A percentile compares a stretch with the other conserved stretches of the same genome.
phyloP scores from a whole-genome alignment of 2,888 invertebrate genomes.

The Anoncus sp. region DNA sequence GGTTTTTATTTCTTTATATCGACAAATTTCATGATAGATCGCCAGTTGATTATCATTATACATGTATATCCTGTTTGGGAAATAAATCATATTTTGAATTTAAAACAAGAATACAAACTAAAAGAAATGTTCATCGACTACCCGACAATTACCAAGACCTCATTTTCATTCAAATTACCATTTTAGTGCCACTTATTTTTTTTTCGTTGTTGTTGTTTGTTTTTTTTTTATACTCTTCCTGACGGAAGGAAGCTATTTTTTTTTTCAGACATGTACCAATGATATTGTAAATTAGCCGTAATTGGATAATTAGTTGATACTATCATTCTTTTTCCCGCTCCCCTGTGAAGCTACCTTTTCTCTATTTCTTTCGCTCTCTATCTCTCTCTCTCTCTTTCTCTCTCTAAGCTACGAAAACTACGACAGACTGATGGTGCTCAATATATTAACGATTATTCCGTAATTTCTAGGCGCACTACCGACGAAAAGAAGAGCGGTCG shows the following conservation, averaged over 20 bases:
- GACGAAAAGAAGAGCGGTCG: conserved; percentile 51
- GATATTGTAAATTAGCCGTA: conserved; percentile 2
- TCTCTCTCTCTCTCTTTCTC: conserved; percentile 1
- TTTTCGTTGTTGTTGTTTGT: not conserved
- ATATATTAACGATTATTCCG: conserved; percentile 42
- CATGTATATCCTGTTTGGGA: not conserved
- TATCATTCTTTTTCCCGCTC: not conserved
- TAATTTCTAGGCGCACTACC: conserved; percentile 51
- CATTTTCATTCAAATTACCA: not conserved
- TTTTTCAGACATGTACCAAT: conserved; percentile 5
- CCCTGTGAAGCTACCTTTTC: not conserved
- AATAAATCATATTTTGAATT: not conserved
- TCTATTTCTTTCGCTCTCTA: not conserved
- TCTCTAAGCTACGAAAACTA: conserved; percentile 10
- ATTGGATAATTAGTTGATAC: not conserved
- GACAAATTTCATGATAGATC: not conserved
- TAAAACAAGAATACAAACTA: not conserved
- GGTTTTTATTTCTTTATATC: not conserved
- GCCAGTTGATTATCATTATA: not conserved
- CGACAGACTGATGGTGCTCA: conserved; percentile 1
- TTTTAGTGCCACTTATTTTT: not conserved
- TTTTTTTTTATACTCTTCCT: not conserved
- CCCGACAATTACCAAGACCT: not conserved
- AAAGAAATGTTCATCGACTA: not conserved
- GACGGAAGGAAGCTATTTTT: not conserved